phyloP scores from a whole-genome alignment of 2,888 invertebrate species.

The Lasioglossum marginatum region DNA sequence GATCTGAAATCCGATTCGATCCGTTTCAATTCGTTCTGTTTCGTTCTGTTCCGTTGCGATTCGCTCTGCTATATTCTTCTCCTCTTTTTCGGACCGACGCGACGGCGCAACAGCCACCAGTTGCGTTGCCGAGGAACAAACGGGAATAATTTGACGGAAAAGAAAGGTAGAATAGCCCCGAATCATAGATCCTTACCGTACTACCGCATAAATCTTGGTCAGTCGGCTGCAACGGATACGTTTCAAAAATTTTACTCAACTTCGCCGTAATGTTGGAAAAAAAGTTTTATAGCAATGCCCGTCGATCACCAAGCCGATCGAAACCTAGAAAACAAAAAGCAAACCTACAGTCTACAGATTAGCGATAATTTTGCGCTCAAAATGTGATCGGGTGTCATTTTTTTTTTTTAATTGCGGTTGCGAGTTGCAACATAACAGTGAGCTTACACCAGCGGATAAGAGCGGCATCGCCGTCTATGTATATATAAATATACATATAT shows the following conservation, averaged over 20 bases:
- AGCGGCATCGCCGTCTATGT: too few relatives aligned
- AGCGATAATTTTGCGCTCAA: neutral
- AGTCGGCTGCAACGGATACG: constrained; percentile 8
- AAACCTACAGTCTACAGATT: neutral
- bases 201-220: constrained; percentile 36
- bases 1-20: constrained; percentile 57
- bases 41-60: constrained; percentile 31
- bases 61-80: constrained; percentile 1
- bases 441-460: too few relatives aligned
- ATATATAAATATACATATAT: too few relatives aligned
- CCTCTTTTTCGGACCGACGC: neutral
- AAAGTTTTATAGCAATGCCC: neutral
- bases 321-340: neutral
- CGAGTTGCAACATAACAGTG: too few relatives aligned
- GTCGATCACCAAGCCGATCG: neutral
- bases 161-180: constrained; percentile 30
- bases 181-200: constrained; percentile 12
- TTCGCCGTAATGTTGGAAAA: neutral
- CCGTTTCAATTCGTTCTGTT: constrained; percentile 56
- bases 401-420: neutral
- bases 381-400: neutral
- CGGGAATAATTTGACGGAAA: constrained; percentile 26
- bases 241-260: neutral
- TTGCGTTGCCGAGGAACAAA: constrained; percentile 14
- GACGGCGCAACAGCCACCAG: neutral